Evolutionary conservation across 23 tunicate genomes (phyloP), one percentile per base, ranked within the genome.

Genomic region (Aplidium turbinatum): DNA sequence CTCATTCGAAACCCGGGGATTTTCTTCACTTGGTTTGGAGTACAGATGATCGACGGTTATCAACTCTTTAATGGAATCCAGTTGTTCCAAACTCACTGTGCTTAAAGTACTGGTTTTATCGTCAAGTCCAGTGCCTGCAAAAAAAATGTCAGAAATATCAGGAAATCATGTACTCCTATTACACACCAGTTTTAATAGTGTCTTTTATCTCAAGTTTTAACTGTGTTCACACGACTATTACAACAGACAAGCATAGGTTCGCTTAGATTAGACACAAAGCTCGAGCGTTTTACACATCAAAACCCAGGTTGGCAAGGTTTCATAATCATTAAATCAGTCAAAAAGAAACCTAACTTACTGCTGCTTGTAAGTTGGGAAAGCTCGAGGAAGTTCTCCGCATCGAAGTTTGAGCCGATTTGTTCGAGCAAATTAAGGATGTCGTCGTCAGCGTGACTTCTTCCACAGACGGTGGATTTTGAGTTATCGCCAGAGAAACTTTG

Each of bases 401-500:
- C 40, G 65, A 72, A 39, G 23, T 66, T 48, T 46, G 70, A 33
- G 39, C 57, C 76, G 70, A 88, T 68, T 70, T 75, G 78, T 81
- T 81, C 79, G 73, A 88, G 87, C 55, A 80, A 65, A 23, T 75
- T 76, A 51, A 84, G 72, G 87, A 88, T 75, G 66, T 88, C 96
- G 54, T 79, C 83, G 56, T 80, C 66, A 1, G 39, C 63, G 55
- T 40, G n/a, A 20, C 38, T n/a, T 0, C 23, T 26, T 58, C 35
- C 66, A 20, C 16, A 1, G 58, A 31, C 38, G 33, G 1, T 72
- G 70, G 79, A 36, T 47, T 18, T 39, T 65, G 48, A 78, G 33
- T 35, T 38, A 31, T 70, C 31, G 78, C 23, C 78, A 31, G 30
- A 33, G 74, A 56, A 24, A 46, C 76, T 57, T 57, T 57, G 63